These are phyloP conservation scores for Axis porcinus DNA, from an alignment of 2,113 vertebrate genomes.

Conservation along the genomic window DNA sequence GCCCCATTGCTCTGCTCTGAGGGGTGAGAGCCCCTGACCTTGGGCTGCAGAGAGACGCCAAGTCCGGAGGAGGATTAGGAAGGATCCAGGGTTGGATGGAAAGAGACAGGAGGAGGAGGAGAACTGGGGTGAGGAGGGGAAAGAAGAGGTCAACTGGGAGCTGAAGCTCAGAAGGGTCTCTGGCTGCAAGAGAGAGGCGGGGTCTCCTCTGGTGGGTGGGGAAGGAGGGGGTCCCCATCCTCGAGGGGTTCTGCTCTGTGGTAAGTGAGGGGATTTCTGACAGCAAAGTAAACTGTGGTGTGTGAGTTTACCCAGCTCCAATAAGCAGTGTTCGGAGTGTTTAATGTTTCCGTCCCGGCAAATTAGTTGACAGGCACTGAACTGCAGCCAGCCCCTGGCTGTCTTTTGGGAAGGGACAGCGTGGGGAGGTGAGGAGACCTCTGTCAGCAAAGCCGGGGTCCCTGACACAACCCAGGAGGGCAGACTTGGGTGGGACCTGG, in stretches of 20 bases:
- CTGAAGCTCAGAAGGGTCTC: background rate
- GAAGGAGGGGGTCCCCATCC: background rate
- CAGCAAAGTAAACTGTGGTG: constrained; percentile 75
- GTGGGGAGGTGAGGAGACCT: background rate
- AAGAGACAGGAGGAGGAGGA: background rate
- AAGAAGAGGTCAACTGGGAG: background rate
- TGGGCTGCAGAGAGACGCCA: background rate
- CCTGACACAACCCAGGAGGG: background rate
- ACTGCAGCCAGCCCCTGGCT: background rate
- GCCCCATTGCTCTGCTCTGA: background rate
- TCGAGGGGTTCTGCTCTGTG: constrained; percentile 47
- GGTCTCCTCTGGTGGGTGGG: background rate
- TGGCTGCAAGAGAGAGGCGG: background rate
- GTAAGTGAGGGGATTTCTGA: constrained; percentile 60
- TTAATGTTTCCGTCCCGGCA: constrained; percentile 68
- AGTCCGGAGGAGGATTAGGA: background rate
- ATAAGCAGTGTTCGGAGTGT: constrained; percentile 62
- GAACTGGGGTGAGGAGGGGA: background rate
- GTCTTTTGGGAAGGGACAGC: background rate
- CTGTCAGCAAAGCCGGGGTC: background rate
- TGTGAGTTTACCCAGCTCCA: constrained; percentile 71
- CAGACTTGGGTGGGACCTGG: background rate
- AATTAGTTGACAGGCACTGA: constrained; percentile 53
- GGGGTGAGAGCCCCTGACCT: background rate
- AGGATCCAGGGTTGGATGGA: background rate